Evolutionary conservation across 2,113 vertebrate genomes (phyloP), one percentile per base, ranked within the genome.

Genomic region (Brienomyrus brachyistius): DNA sequence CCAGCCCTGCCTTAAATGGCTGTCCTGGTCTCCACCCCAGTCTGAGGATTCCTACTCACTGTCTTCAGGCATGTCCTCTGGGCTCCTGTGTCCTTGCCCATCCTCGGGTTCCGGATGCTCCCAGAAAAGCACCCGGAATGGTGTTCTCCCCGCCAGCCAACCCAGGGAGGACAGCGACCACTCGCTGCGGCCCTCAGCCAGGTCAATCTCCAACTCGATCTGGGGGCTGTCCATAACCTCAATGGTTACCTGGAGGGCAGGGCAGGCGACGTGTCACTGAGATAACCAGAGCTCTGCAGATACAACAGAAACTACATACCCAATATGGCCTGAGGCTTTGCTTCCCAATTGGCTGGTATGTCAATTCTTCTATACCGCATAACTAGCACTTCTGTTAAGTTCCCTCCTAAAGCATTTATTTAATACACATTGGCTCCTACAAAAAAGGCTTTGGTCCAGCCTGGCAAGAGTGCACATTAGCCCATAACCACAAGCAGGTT

Each of bases 81-180:
- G 66, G 80, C 92, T 95, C 91, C 31, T 95, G 91, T 51, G 89
- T 92, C 59, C 90, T 56, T 92, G 90, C 1, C 89, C 94, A 0
- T 94, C 94, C 88, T 96, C 1, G 0, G 94, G 94, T 52, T 97
- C 96, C 0, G 93, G 95, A 90, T 97, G 97, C 88, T 97, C 95
- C 97, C 97, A 97, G 92, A 97, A 97, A 89, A 98, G 94, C 0
- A 97, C 96, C 97, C 97, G 97, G 93, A 97, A 97, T 23, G 97
- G 91, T 84, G 96, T 96, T 88, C 96, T 96, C 93, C 97, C 92
- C 4, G 95, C 95, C 82, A 94, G 27, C 97, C 96, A 96, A 91
- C 95, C 94, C 74, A 96, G 93, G 4, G 96, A 93, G 0, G 87
- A 92, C 87, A 96, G 89, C 51, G 97, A 96, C 97, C 96, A 97